These are phyloP conservation scores for Crematogaster levior DNA, from an alignment of 2,888 invertebrate genomes.

Conservation along the genomic window DNA sequence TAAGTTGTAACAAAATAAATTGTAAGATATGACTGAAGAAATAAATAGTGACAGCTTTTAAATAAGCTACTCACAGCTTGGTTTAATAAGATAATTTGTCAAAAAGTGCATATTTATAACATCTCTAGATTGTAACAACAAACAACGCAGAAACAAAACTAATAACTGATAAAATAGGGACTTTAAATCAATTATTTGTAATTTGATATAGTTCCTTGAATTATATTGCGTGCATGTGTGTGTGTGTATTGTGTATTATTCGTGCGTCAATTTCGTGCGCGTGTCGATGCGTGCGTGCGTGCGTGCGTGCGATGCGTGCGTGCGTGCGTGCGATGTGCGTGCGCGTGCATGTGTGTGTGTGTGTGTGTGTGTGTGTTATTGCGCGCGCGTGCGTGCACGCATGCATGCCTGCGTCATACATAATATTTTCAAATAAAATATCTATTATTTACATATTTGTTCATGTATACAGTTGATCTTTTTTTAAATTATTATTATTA, in stretches of 20 bases:
- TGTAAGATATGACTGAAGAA: neutral
- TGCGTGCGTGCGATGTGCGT: too few relatives aligned
- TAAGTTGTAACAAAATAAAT: slow-evolving; percentile 11
- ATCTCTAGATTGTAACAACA: neutral
- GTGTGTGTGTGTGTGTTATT: too few relatives aligned
- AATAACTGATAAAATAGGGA: neutral
- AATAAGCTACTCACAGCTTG: neutral
- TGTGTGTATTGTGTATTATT: too few relatives aligned
- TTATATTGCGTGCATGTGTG: too few relatives aligned
- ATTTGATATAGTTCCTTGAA: slow-evolving; percentile 13
- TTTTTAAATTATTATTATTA: slow-evolving; percentile 30
- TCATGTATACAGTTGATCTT: neutral
- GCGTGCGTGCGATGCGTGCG: too few relatives aligned
- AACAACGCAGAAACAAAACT: neutral
- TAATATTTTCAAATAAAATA: too few relatives aligned
- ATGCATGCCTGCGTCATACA: too few relatives aligned
- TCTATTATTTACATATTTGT: too few relatives aligned
- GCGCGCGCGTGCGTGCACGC: too few relatives aligned
- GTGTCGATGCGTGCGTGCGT: neutral
- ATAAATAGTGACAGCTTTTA: slow-evolving; percentile 1
- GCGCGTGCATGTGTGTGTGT: too few relatives aligned
- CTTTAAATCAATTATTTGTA: slow-evolving; percentile 17
- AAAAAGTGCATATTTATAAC: neutral
- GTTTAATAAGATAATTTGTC: neutral
- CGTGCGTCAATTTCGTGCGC: too few relatives aligned